phyloP scores from a whole-genome alignment of 2,888 invertebrate genomes.

The Philonicus albiceps region DNA sequence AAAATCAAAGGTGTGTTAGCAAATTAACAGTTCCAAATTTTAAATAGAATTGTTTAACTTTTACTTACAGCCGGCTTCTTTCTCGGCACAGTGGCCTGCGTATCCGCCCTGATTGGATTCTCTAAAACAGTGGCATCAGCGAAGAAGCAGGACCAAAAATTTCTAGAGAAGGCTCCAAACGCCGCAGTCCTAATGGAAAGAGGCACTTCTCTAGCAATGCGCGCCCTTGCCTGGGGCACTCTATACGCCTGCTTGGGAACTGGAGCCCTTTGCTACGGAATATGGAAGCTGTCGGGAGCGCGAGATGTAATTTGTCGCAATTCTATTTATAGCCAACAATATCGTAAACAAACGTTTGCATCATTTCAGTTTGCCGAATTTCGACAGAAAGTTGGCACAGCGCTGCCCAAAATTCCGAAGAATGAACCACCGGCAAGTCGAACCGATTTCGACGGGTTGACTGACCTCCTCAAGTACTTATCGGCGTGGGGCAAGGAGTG shows the following conservation, averaged over 20 bases:
- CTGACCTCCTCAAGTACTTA: constrained; percentile 84
- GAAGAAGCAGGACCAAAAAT: constrained; percentile 80
- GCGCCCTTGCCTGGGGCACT: constrained; percentile 89
- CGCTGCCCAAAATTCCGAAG: constrained; percentile 79
- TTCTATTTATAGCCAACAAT: not conserved
- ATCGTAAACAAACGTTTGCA: not conserved
- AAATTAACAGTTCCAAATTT: not conserved
- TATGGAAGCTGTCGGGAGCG: constrained; percentile 91
- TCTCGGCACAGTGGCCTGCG: constrained; percentile 66
- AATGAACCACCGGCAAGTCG: constrained; percentile 81
- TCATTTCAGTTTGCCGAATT: constrained; percentile 80
- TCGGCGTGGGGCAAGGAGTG: constrained; percentile 64
- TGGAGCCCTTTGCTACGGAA: constrained; percentile 78
- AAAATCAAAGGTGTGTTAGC: constrained; percentile 27
- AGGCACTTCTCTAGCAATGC: constrained; percentile 79
- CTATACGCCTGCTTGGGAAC: constrained; percentile 88
- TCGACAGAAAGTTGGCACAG: constrained; percentile 77
- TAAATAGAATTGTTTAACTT: not conserved
- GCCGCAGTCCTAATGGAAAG: constrained; percentile 74
- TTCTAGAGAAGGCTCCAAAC: constrained; percentile 77
- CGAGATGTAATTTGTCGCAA: constrained; percentile 70
- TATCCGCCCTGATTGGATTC: constrained; percentile 84
- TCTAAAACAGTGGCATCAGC: constrained; percentile 78
- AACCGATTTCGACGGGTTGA: constrained; percentile 85
- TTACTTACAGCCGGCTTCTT: constrained; percentile 57